Base-by-base conservation (phyloP, 2,888 invertebrate genomes). In the Meloe dianella region DNA sequence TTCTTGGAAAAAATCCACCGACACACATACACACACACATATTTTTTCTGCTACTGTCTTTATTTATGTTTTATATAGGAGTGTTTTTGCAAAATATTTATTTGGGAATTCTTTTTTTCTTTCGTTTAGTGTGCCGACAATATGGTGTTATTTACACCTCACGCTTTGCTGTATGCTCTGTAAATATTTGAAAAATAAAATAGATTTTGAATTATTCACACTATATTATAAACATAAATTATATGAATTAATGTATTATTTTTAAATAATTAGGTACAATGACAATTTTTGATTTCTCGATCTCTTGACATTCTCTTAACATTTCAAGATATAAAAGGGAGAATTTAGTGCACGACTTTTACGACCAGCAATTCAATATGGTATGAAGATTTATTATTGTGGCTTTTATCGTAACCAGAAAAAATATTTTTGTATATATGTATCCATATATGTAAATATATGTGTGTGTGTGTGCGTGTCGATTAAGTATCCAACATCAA, bases 311-410 rank as follows among this genome's bases (percentile, higher is more conserved):
- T 74, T 73, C 72, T 73, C 70, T 72, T 73, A 64, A 63, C 70
- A 70, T 72, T 72, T 72, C 69, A 64, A 65, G 71, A 69, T 70
- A 72, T 73, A 70, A 70, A 71, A 71, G 69, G 68, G 68, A 70
- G 74, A 69, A 71, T 66, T 67, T 67, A 60, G 66, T 65, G 65
- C 69, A 60, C 69, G 74, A 74, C 73, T 63, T 77, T 77, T 76
- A 77, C 77, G 77, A 77, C 59, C 60, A 59, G 67, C 71, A 64
- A 74, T 75, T 75, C 73, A 75, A 70, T 72, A 67, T 66, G 75
- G 70, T 63, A 67, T 68, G 68, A 69, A 70, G 73, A 75, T 75
- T 73, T 76, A 76, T 71, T 70, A 64, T 71, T 61, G 61, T 63
- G 61, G 71, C 69, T 72, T 74, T 72, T 73, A 73, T 74, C 72